Conservation (phyloP, 2,113 vertebrate species). For the Melanocharis versteri region DNA sequence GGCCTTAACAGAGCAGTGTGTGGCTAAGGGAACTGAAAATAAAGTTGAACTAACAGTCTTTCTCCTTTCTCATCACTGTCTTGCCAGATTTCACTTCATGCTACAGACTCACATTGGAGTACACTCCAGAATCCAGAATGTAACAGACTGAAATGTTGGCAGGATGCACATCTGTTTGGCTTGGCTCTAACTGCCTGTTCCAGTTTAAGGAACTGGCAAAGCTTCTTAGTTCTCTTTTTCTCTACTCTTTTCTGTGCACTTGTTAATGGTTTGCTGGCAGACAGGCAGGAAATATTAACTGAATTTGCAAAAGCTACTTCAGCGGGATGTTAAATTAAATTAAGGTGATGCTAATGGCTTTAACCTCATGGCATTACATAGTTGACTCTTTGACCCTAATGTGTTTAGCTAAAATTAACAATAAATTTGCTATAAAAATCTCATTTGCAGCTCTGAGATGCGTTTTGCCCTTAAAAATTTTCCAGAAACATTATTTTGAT, state of each 20-base stretch:
- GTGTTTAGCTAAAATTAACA: background rate
- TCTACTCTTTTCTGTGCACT: background rate
- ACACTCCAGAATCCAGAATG: background rate
- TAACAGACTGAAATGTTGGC: slow-evolving; percentile 17
- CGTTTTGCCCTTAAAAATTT: slow-evolving; percentile 5
- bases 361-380: background rate
- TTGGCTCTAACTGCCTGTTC: background rate
- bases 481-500: background rate
- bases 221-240: background rate
- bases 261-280: background rate
- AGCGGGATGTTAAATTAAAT: slow-evolving; percentile 8
- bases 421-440: background rate
- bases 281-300: background rate
- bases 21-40: background rate
- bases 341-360: background rate
- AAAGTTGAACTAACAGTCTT: background rate
- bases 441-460: background rate
- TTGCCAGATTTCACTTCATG: background rate
- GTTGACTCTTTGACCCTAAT: background rate
- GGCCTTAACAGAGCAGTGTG: background rate
- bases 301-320: slow-evolving; percentile 5
- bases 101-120: background rate
- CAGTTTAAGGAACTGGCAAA: slow-evolving; percentile 12
- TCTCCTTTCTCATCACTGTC: background rate
- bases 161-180: background rate